These are phyloP conservation scores for Acanthurus leucopareius DNA, from an alignment of 2,797 vertebrate species.

Conservation along the genomic window DNA sequence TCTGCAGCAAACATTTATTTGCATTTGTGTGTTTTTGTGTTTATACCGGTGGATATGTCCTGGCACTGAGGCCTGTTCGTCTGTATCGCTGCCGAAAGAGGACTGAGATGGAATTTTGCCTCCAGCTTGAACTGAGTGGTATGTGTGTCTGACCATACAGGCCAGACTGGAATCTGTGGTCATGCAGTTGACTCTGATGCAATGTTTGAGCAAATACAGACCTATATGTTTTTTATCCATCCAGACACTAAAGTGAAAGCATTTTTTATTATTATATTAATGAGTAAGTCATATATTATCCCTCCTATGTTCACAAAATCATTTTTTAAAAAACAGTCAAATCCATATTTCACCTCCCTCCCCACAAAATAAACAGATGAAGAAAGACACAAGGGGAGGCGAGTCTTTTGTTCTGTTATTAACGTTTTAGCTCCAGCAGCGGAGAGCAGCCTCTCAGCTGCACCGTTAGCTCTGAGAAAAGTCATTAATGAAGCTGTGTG, in stretches of 20 bases:
- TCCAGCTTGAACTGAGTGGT: slow-evolving; percentile 30
- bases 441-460: too few species aligned
- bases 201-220: slow-evolving; percentile 10
- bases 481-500: too few species aligned
- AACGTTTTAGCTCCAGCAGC: too few species aligned
- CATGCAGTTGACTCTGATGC: slow-evolving; percentile 20
- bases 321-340: too few species aligned
- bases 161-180: slow-evolving; percentile 49
- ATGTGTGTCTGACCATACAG: not conserved
- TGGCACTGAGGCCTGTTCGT: not conserved
- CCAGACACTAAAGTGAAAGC: slow-evolving; percentile 22
- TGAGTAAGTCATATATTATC: not conserved
- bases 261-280: slow-evolving; percentile 1
- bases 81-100: slow-evolving; percentile 32
- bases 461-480: too few species aligned
- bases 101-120: slow-evolving; percentile 47
- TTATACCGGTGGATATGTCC: not conserved
- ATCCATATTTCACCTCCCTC: not conserved
- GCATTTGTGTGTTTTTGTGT: not conserved
- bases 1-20: not conserved
- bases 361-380: not conserved
- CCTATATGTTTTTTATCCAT: slow-evolving; percentile 36
- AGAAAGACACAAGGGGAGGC: not conserved
- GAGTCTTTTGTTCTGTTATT: too few species aligned
- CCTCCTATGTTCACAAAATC: too few species aligned